These are phyloP conservation scores for Alces alces DNA, from an alignment of 2,113 vertebrate species.

Conservation along the genomic window DNA sequence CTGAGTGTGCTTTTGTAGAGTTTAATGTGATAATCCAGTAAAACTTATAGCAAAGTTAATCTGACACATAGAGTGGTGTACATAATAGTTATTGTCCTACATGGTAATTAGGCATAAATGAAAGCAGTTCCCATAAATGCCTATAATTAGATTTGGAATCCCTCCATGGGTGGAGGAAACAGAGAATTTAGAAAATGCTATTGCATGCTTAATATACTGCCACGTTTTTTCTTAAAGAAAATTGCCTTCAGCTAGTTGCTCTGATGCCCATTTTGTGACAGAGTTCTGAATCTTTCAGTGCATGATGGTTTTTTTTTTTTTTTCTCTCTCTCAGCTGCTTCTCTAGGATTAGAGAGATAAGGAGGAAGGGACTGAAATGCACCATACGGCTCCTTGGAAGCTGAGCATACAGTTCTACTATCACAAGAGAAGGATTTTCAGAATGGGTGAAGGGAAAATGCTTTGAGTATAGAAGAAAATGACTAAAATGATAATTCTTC, in stretches of 20 bases:
- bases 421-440: neutral
- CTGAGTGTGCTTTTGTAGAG: neutral
- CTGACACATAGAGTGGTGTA: neutral
- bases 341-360: neutral
- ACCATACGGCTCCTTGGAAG: neutral
- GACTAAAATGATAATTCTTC: neutral
- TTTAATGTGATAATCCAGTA: neutral
- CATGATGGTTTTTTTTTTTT: neutral
- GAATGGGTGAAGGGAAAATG: neutral
- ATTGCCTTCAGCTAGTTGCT: neutral
- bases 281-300: neutral
- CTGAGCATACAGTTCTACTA: neutral
- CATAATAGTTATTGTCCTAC: neutral
- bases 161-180: neutral
- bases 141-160: conserved; percentile 47
- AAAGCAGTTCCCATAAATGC: neutral
- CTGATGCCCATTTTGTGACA: neutral
- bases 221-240: conserved; percentile 19
- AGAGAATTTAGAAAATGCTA: neutral
- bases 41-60: neutral
- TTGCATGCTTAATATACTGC: neutral
- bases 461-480: neutral
- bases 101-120: conserved; percentile 7
- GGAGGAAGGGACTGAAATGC: neutral
- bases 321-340: neutral